Base-by-base conservation (phyloP, 1,140 invertebrate genomes). In the Drosophila fuyamai region DNA sequence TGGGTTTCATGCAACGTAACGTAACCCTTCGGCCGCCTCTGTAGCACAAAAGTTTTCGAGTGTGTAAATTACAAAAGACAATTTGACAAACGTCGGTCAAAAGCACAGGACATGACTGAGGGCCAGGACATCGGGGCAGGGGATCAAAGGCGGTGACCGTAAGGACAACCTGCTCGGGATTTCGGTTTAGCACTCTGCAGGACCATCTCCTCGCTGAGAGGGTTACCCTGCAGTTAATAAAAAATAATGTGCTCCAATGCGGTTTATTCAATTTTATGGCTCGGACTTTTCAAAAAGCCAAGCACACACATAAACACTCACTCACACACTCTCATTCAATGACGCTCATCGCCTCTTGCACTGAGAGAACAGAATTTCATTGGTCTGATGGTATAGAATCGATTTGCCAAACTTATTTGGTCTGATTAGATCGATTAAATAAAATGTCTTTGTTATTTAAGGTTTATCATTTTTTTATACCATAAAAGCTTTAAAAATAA, bases 201-300 rank as follows among this genome's bases (percentile, higher is more conserved):
- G 53, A 65, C 48, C 59, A 16, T 36, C 41, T 53, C 43, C 47
- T 23, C n/a, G 14, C 61, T 48, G 38, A 40, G 32, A 60, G 55
- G 65, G 60, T 54, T 44, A 44, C 44, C 74, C 74, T 60, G 73
- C 84, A 88, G 84, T 88, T 88, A 89, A 88, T 88, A 88, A 89
- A 88, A 88, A 88, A 88, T 88, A 88, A 88, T 88, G 84, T 88
- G 76, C 84, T 84, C 81, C 84, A 88, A 88, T 88, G 84, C 84
- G 80, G 84, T 88, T 88, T 88, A 89, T 88, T 88, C 84, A 88
- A 88, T 88, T 88, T 89, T 88, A 88, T 88, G 83, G 83, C 82
- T 71, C 80, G 84, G 67, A 89, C 84, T 88, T 88, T 88, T 89
- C 84, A 83, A 83, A 84, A 82, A 88, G 79, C 82, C 82, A 70